Evolutionary conservation across 2,888 invertebrate genomes (phyloP).

Genomic region (Hanleya hanleyi): DNA sequence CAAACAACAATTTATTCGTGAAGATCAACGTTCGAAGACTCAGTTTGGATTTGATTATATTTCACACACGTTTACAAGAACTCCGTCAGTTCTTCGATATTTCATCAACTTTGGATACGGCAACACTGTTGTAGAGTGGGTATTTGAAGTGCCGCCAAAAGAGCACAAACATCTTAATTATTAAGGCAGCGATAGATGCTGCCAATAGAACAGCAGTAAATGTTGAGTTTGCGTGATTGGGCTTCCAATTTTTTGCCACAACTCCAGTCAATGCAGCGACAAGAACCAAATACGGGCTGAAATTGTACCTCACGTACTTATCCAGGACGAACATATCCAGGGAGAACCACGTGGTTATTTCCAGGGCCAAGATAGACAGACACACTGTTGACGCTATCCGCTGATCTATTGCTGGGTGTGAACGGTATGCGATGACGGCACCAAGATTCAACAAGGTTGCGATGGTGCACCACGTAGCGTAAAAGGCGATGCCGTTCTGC

Average conservation of each 20-base stretch:
- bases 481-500: conserved; percentile 68
- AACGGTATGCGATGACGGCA: conserved; percentile 53
- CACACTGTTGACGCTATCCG: conserved; percentile 50
- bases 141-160: conserved; percentile 22
- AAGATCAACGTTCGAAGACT: too few relatives aligned
- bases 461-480: conserved; percentile 64
- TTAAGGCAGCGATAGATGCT: conserved; percentile 12
- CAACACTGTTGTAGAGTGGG: conserved; percentile 21
- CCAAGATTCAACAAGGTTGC: conserved; percentile 65
- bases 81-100: too few relatives aligned
- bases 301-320: conserved; percentile 62
- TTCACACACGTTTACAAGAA: too few relatives aligned
- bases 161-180: conserved; percentile 28
- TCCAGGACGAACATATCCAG: conserved; percentile 62
- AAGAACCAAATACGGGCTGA: conserved; percentile 66
- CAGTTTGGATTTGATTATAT: too few relatives aligned
- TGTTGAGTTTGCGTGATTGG: conserved; percentile 47
- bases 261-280: conserved; percentile 61
- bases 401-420: conserved; percentile 32
- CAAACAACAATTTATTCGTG: too few relatives aligned
- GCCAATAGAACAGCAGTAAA: conserved; percentile 52
- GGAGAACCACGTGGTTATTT: conserved; percentile 55
- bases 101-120: too few relatives aligned
- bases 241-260: conserved; percentile 48
- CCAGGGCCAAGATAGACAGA: conserved; percentile 51